These are phyloP conservation scores for Tenebrosternarchus preto DNA, from an alignment of 2,113 vertebrate species.

Conservation along the genomic window DNA sequence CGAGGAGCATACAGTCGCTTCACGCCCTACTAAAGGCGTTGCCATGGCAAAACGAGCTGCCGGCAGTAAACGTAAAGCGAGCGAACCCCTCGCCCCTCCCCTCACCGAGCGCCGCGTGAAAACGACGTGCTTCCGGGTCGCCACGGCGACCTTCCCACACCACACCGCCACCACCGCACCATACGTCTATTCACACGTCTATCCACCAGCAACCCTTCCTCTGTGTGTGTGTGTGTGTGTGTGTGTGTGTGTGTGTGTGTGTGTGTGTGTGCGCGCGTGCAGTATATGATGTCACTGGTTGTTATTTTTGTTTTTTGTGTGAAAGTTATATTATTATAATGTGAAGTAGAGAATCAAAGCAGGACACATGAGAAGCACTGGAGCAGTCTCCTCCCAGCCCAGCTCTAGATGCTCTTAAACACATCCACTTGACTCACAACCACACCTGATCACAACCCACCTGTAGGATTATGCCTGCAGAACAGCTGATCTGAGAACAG, in stretches of 20 bases:
- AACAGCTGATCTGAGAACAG: no score
- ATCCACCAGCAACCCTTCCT: neutral
- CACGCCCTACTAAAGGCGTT: constrained; percentile 82
- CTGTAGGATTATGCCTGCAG: no score
- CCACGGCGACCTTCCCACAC: constrained; percentile 56
- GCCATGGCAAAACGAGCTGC: constrained; percentile 67
- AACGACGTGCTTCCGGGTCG: constrained; percentile 69
- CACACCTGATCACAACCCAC: no score
- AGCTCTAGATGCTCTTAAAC: no score
- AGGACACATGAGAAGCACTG: no score
- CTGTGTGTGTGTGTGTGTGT: constrained; percentile 18
- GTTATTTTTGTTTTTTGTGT: neutral
- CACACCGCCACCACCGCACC: constrained; percentile 3
- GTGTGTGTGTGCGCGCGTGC: constrained; percentile 1
- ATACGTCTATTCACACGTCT: constrained; percentile 50
- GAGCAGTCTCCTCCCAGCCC: no score
- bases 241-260: constrained; percentile 22
- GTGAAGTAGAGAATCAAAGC: no score
- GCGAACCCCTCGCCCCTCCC: constrained; percentile 60
- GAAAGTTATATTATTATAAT: no score
- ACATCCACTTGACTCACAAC: no score
- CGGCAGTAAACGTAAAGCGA: constrained; percentile 45
- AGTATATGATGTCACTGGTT: constrained; percentile 34
- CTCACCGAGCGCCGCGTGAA: constrained; percentile 60
- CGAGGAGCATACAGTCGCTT: constrained; percentile 89